Evolutionary conservation across 2,888 invertebrate genomes (phyloP).

Genomic region (Spialia ferax): DNA sequence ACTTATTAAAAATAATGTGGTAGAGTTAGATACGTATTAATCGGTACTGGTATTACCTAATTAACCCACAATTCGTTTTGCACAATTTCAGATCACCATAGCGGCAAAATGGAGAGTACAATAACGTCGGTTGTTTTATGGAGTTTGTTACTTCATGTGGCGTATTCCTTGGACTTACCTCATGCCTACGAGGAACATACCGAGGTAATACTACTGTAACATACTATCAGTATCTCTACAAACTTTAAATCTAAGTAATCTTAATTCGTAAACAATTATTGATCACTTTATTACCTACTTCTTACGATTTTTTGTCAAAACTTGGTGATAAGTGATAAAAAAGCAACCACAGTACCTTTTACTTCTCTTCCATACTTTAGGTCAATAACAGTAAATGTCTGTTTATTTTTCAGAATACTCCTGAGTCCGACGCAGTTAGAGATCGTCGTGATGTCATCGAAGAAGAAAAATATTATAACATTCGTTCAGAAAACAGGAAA

Average conservation of each 20-base stretch:
- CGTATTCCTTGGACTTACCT: constrained; percentile 56
- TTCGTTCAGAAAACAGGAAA: constrained; percentile 64
- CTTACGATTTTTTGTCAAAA: no score
- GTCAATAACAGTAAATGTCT: neutral
- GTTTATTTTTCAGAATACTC: constrained; percentile 50
- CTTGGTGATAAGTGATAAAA: no score
- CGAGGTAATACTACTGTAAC: constrained; percentile 41
- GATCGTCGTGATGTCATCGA: constrained; percentile 80
- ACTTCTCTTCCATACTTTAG: no score
- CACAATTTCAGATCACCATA: constrained; percentile 42
- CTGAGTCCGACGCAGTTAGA: constrained; percentile 60
- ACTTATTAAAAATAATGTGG: no score
- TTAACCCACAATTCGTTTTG: constrained; percentile 23
- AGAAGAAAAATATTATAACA: constrained; percentile 78
- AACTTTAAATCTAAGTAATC: no score
- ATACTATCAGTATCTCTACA: neutral
- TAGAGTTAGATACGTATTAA: no score
- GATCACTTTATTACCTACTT: no score
- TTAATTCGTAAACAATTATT: no score
- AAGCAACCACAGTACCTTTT: no score
- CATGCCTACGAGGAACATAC: constrained; percentile 56
- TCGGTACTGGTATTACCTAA: no score
- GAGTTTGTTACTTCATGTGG: constrained; percentile 52
- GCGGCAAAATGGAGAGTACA: constrained; percentile 43
- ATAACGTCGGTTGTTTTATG: constrained; percentile 48